Evolutionary conservation across 2,797 vertebrate species (phyloP).

Genomic region (Tinamus major): DNA sequence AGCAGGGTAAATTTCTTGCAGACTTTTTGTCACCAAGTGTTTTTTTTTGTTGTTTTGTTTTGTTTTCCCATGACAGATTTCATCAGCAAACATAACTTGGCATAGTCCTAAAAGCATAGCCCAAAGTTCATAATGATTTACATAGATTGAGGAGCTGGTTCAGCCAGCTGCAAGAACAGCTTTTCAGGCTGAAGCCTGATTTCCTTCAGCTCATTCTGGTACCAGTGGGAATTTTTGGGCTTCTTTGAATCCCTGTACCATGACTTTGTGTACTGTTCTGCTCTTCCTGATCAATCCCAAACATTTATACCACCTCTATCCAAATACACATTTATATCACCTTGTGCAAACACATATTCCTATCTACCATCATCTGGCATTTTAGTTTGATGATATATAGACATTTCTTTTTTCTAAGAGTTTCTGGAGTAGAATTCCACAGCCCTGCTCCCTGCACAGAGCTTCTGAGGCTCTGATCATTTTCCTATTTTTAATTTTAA

Average conservation of each 20-base stretch:
- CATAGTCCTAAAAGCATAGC: background rate
- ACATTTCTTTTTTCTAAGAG: background rate
- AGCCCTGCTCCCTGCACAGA: background rate
- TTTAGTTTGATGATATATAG: fast-evolving
- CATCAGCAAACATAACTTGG: background rate
- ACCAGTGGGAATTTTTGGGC: background rate
- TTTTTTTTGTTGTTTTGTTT: background rate
- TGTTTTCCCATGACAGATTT: background rate
- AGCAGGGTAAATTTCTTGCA: background rate
- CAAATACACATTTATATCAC: background rate
- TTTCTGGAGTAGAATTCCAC: background rate
- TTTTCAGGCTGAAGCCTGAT: background rate
- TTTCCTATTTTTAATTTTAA: background rate
- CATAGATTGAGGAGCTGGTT: background rate
- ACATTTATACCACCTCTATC: background rate
- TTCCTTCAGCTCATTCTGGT: background rate
- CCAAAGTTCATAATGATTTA: background rate
- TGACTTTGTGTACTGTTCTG: background rate
- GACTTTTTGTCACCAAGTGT: background rate
- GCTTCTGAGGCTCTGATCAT: background rate
- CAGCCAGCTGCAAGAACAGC: background rate
- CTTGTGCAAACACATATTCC: background rate
- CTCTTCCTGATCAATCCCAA: background rate
- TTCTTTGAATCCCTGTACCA: background rate
- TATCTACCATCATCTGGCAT: background rate